Conservation (phyloP, 1,140 invertebrate genomes). For the Parasteatoda tepidariorum region DNA sequence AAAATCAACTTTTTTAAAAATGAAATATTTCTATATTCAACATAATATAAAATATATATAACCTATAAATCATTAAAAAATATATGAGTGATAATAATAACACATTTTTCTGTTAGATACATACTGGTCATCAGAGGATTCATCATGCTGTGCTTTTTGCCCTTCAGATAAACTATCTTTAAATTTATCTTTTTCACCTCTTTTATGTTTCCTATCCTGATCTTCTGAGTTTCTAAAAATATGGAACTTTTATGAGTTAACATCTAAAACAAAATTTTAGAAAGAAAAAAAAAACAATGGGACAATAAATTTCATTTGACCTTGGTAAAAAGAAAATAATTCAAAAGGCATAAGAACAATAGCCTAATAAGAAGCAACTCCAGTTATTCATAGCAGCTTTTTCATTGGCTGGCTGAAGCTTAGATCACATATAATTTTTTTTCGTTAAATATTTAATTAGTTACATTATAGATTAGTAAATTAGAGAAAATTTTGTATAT, state of each 20-base stretch:
- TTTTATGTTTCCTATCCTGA: conserved; percentile 67
- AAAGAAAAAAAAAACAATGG: neutral
- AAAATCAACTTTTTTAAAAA: too few relatives aligned
- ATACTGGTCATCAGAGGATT: conserved; percentile 64
- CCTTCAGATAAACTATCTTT: conserved; percentile 89
- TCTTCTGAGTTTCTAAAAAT: conserved; percentile 31
- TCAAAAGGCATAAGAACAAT: neutral
- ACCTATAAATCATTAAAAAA: too few relatives aligned
- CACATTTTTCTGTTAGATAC: too few relatives aligned
- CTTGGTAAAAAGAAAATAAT: neutral
- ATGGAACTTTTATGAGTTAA: neutral
- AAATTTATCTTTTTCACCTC: conserved; percentile 75
- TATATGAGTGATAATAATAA: too few relatives aligned
- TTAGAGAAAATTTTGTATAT: too few relatives aligned
- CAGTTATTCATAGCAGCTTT: neutral
- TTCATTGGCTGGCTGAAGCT: neutral
- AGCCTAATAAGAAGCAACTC: neutral
- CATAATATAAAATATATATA: too few relatives aligned
- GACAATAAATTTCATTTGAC: neutral
- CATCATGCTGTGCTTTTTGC: conserved; percentile 71
- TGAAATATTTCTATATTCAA: too few relatives aligned
- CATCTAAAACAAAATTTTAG: neutral
- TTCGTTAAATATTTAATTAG: too few relatives aligned
- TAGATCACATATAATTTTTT: too few relatives aligned
- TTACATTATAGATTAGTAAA: too few relatives aligned